Conservation (phyloP, 1,140 invertebrate genomes). For the Ridgeia piscesae region DNA sequence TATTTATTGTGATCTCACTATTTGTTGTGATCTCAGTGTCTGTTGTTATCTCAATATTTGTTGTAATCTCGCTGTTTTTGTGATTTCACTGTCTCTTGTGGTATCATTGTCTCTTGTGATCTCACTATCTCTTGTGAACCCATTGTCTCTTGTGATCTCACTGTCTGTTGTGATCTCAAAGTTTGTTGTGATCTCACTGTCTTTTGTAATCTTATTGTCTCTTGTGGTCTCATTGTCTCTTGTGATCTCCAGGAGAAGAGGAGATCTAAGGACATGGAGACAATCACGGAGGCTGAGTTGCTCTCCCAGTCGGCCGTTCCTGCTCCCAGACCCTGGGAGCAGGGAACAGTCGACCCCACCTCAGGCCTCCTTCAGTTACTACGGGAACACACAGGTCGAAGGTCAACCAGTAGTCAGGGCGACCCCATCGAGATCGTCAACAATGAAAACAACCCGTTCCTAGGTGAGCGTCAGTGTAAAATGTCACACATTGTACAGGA, state of each 20-base stretch:
- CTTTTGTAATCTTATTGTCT: no score
- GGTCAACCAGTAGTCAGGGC: not conserved
- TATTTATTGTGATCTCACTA: no score
- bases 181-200: no score
- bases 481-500: not conserved
- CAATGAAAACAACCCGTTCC: slow-evolving; percentile 8
- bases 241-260: slow-evolving; percentile 43
- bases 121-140: no score
- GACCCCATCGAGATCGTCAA: not conserved
- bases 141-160: no score
- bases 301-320: slow-evolving; percentile 21
- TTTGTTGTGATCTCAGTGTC: no score
- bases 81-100: no score
- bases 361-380: not conserved
- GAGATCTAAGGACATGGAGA: slow-evolving; percentile 55
- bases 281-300: slow-evolving; percentile 49
- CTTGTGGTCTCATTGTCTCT: not conserved
- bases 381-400: not conserved
- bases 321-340: not conserved
- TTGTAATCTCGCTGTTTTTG: no score
- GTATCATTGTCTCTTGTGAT: no score
- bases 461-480: not conserved
- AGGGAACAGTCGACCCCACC: not conserved
- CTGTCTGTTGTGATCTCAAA: no score
- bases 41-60: no score